Percentiles rank a stretch among this genome's conserved stretches.
Conservation (phyloP, 2,797 vertebrate genomes). For the Melanotaenia maccullochi region DNA sequence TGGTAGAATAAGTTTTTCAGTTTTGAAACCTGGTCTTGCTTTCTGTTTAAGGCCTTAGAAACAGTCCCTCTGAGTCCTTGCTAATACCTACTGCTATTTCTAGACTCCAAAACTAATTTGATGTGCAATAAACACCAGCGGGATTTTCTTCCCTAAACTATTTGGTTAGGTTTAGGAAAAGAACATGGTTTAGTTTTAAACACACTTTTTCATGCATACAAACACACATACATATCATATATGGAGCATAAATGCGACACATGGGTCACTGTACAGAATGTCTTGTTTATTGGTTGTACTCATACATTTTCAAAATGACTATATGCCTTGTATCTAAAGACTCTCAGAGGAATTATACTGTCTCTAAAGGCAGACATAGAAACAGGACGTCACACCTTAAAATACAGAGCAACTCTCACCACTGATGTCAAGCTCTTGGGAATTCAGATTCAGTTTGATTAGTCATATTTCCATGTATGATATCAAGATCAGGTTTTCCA, state of each 20-base stretch:
- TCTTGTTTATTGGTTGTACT: conserved; percentile 82
- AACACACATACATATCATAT: background rate
- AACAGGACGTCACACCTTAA: conserved; percentile 59
- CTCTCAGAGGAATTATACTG: conserved; percentile 65
- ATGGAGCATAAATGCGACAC: conserved; percentile 44
- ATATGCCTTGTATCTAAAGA: conserved; percentile 81
- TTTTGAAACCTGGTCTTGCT: background rate
- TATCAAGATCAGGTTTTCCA: conserved; percentile 11
- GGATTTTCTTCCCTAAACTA: background rate
- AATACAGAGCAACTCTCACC: conserved; percentile 69
- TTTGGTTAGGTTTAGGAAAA: background rate
- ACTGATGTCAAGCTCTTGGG: conserved; percentile 15
- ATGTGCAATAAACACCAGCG: background rate
- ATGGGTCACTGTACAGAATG: conserved; percentile 62
- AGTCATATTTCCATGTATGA: conserved; percentile 7
- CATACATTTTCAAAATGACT: conserved; percentile 81
- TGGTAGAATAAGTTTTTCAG: background rate
- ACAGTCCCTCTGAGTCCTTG: too few relatives aligned
- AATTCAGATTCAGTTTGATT: conserved; percentile 3
- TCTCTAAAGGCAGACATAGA: conserved; percentile 72
- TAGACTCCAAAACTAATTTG: background rate
- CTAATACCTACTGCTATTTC: background rate
- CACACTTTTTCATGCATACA: background rate
- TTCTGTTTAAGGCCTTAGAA: background rate
- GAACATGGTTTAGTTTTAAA: background rate